Evolutionary conservation across 2,113 vertebrate species (phyloP).

Genomic region (Lophochroa leadbeateri): DNA sequence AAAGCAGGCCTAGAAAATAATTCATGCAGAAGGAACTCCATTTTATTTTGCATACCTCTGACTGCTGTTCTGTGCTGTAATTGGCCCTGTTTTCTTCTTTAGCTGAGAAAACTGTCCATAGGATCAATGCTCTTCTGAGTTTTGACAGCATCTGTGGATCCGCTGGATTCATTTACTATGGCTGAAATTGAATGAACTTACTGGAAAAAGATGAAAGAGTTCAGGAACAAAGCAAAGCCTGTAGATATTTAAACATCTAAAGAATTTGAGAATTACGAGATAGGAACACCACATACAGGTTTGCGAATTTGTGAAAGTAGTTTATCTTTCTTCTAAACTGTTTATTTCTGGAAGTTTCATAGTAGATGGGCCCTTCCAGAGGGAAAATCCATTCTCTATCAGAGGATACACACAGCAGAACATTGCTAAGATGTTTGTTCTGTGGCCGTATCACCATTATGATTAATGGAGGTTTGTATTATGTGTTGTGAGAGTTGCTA

Average conservation of each 20-base stretch:
- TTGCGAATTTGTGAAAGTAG: neutral
- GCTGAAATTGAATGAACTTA: neutral
- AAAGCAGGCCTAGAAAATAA: neutral
- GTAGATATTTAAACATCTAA: neutral
- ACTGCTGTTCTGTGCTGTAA: neutral
- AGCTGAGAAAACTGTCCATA: neutral
- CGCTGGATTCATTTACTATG: neutral
- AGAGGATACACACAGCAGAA: neutral
- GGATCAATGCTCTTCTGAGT: neutral
- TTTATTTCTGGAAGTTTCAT: neutral
- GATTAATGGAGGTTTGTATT: neutral
- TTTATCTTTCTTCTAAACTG: neutral
- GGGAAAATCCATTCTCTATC: neutral
- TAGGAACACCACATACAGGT: rapidly evolving
- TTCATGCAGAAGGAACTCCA: neutral
- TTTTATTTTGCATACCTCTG: neutral
- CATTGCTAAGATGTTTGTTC: neutral
- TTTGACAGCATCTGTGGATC: neutral
- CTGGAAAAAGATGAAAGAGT: neutral
- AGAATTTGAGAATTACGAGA: neutral
- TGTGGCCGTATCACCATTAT: neutral
- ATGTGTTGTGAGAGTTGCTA: neutral
- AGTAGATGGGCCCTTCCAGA: neutral
- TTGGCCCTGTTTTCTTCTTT: neutral
- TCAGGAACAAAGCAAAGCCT: neutral